These are phyloP conservation scores for Acanthochromis polyacanthus DNA, from an alignment of 2,113 vertebrate genomes.

Conservation along the genomic window DNA sequence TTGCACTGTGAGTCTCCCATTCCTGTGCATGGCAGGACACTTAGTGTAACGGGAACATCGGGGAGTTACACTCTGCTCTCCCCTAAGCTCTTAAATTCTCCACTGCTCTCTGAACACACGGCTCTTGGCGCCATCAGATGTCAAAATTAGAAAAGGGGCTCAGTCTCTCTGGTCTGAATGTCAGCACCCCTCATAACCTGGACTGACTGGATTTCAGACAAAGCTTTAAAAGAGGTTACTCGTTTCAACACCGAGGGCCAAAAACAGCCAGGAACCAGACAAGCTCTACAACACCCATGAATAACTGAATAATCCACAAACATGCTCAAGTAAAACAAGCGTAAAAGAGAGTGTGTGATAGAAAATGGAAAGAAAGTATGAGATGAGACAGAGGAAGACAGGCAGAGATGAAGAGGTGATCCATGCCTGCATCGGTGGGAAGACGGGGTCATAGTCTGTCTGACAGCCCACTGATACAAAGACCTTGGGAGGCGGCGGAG, in stretches of 20 bases:
- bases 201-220: conserved; percentile 62
- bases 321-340: conserved; percentile 1
- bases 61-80: conserved; percentile 33
- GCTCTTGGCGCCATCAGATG: conserved; percentile 59
- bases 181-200: conserved; percentile 49
- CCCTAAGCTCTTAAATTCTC: conserved; percentile 68
- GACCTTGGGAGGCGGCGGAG: conserved; percentile 73
- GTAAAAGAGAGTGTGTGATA: neutral
- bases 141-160: conserved; percentile 70
- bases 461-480: conserved; percentile 92
- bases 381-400: conserved; percentile 14
- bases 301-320: conserved; percentile 4
- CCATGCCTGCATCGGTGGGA: conserved; percentile 89
- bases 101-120: conserved; percentile 47
- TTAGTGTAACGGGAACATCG: conserved; percentile 52
- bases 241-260: neutral
- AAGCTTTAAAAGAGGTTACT: conserved; percentile 40
- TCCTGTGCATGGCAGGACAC: conserved; percentile 63
- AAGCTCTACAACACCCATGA: neutral
- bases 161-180: conserved; percentile 48
- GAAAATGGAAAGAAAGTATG: conserved; percentile 30
- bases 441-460: conserved; percentile 89
- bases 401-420: conserved; percentile 28
- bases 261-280: conserved; percentile 8
- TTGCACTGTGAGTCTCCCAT: conserved; percentile 61